These are phyloP conservation scores for Melanargia galathea DNA, from an alignment of 2,888 invertebrate species.

Conservation along the genomic window DNA sequence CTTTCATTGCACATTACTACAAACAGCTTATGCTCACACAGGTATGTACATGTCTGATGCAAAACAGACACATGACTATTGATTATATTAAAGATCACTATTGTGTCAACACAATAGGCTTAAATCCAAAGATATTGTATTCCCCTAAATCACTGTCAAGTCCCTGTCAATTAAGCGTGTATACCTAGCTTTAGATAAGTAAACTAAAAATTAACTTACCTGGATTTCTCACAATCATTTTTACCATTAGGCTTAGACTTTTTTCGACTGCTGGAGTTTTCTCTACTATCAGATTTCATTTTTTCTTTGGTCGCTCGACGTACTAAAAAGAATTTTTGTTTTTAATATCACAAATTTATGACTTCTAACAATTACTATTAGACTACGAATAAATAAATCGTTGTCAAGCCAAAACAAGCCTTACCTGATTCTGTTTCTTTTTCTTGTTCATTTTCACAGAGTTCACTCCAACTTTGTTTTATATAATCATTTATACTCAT, in stretches of 20 bases:
- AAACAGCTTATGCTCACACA: too few species aligned
- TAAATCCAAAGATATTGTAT: too few species aligned
- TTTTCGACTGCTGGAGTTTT: conserved; percentile 61
- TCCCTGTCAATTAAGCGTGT: too few species aligned
- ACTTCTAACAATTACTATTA: too few species aligned
- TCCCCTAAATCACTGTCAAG: too few species aligned
- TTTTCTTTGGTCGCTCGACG: conserved; percentile 51
- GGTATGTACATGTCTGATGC: too few species aligned
- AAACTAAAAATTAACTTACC: conserved; percentile 42
- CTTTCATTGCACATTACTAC: too few species aligned
- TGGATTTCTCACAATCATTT: conserved; percentile 49
- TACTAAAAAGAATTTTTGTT: conserved; percentile 46
- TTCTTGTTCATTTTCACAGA: conserved; percentile 12
- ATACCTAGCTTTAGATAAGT: background rate
- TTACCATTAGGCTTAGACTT: conserved; percentile 58
- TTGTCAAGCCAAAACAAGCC: background rate
- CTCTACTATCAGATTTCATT: conserved; percentile 56
- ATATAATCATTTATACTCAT: conserved; percentile 20
- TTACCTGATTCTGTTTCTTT: conserved; percentile 9
- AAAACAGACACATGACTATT: too few species aligned
- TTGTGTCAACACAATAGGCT: too few species aligned
- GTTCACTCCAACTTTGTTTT: conserved; percentile 9
- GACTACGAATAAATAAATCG: background rate
- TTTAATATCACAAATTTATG: background rate
- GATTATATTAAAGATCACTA: too few species aligned